A percentile compares a stretch with the other conserved stretches of the same genome.
These are phyloP conservation scores for Nasua narica DNA, from an alignment of 2,797 vertebrate genomes.

Conservation along the genomic window DNA sequence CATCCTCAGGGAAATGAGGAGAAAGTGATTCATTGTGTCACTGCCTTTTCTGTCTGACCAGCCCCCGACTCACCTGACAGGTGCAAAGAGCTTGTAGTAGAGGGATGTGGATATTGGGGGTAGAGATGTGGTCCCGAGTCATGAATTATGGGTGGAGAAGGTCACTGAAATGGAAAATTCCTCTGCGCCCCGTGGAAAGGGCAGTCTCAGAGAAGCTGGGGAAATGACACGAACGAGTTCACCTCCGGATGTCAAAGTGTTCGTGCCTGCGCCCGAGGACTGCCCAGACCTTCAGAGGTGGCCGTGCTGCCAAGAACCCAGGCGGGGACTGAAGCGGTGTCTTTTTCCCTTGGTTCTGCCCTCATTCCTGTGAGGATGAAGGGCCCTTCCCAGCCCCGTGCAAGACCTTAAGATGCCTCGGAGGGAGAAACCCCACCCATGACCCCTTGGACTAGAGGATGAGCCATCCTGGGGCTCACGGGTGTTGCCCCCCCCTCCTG, in stretches of 20 bases:
- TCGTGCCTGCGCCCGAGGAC: fast-evolving
- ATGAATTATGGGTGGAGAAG: conserved; percentile 45
- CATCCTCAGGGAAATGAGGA: not conserved
- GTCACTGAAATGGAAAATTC: conserved; percentile 15
- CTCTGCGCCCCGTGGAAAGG: not conserved
- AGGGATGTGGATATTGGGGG: not conserved
- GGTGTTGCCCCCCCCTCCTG: fast-evolving
- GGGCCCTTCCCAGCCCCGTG: not conserved
- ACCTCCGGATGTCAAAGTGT: not conserved
- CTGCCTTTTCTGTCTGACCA: not conserved
- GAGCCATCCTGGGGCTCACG: fast-evolving
- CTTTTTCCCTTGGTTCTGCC: not conserved
- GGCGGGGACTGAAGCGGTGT: not conserved
- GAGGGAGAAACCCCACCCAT: not conserved
- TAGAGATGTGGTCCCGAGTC: not conserved
- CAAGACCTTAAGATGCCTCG: not conserved
- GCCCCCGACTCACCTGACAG: not conserved
- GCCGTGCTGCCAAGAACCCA: not conserved
- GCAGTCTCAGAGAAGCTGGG: not conserved
- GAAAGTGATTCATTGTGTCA: not conserved
- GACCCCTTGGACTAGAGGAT: too few species aligned
- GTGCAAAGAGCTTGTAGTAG: not conserved
- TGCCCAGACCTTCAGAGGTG: fast-evolving
- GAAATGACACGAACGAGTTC: not conserved
- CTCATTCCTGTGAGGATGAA: not conserved